Base-by-base conservation (phyloP, 2,888 invertebrate species). In the Nudaria mundana region DNA sequence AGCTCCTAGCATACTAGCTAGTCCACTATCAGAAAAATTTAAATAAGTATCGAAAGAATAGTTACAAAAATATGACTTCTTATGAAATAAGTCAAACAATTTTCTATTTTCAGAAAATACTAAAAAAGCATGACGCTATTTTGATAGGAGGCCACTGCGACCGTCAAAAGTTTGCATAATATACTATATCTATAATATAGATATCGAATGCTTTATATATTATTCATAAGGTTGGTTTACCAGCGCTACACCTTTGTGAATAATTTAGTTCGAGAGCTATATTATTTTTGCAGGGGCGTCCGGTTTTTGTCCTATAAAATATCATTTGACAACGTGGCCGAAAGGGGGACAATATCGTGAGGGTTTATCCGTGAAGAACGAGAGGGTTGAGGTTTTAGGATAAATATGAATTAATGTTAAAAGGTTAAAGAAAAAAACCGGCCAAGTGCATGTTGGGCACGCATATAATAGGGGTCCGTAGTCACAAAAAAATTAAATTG, bases 241-340 rank as follows among this genome's bases (percentile, higher is more conserved):
- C 63, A 52, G 71, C 75, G 70, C 75, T 76, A 78, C 71, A 81
- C 77, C 78, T 84, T 77, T 76, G 76, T 85, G 81, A 87, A 87
- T 86, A 81, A 84, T 86, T 84, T 81, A 85, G 68, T 59, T 50
- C 63, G 61, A 76, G 75, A 74, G 72, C 74, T 74, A 70, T 81
- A 81, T 81, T 83, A 84, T 84, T 82, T 85, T 85, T 82, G 80
- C 70, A 76, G 66, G 80, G 79, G 70, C 68, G 76, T 71, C 66
- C 37, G 63, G 63, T 62, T 76, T 77, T 79, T 76, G 76, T 74
- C 68, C 72, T 67, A 76, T 77, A 80, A 78, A 82, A 81, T 80
- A 81, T 75, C 62, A 72, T 76, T 70, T 68, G 63, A 57, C 44
- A 49, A 42, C 22, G 43, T 63, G 7, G 24, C 58, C 53, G 51